Evolutionary conservation across 2,797 vertebrate genomes (phyloP), one percentile per base, ranked within the genome.

Genomic region (Dromococcyx pavoninus): DNA sequence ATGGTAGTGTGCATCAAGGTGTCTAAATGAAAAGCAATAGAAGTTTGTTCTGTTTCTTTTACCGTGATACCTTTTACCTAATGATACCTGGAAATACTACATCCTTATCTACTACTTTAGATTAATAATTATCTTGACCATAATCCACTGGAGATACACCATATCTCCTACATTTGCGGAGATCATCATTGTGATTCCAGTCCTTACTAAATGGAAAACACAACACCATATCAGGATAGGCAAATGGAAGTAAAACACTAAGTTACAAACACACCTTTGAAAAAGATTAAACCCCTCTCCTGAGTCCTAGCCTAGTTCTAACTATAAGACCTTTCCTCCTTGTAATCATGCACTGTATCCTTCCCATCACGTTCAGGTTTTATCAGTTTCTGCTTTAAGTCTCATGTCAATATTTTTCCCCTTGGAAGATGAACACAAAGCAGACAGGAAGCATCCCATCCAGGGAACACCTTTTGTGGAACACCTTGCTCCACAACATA

Each of bases 1-100:
- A 8, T 25, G 7, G 17, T 2, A 30, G 23, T 9, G 12, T 9
- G 44, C 5, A 3, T 3, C 66, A 16, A 35, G 46, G 13, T 1
- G 24, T 32, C 19, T 10, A 46, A 88, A 46, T 17, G 22, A 83
- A 76, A 76, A 83, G 35, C 14, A 88, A 10, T 15, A 81, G 3
- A 70, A 66, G 12, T 17, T 64, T 24, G 28, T 37, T 56, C 18
- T 50, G 25, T 69, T 72, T 41, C 39, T 41, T 41, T 41, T 41
- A 41, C 14, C 39, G 41, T 41, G 39, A 41, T 41, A 41, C 39
- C 39, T 41, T 67, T 69, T 10, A 33, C 14, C 15, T 54, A 44
- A 18, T 13, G 43, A 10, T 33, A 72, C 11, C 30, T 43, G 39
- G 27, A 78, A 79, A 50, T 21, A 37, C 11, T 10, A 50, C 53